phyloP scores from a whole-genome alignment of 1,140 invertebrate species.

The Medauroidea extradentata region DNA sequence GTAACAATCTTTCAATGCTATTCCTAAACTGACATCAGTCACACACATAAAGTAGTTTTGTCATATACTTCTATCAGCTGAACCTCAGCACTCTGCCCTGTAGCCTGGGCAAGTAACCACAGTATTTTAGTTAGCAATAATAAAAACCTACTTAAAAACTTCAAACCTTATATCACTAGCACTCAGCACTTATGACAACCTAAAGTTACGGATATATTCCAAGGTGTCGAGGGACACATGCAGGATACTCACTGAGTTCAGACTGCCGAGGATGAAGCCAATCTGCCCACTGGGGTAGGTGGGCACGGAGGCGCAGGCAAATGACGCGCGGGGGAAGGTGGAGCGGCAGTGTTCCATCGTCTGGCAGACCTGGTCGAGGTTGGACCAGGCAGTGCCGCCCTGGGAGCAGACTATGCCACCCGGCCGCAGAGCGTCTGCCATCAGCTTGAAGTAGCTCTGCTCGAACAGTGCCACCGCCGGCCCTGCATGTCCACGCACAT shows the following conservation, averaged over 20 bases:
- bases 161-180: no score
- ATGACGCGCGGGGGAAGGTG: conserved; percentile 69
- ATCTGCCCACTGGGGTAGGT: conserved; percentile 96
- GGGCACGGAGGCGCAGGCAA: conserved; percentile 80
- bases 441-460: conserved; percentile 82
- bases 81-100: no score
- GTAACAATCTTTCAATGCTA: no score
- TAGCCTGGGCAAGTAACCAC: no score
- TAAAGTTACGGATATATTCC: no score
- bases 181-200: no score
- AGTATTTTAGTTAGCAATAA: no score
- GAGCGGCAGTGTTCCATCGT: conserved; percentile 69
- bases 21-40: no score
- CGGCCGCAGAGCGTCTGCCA: conserved; percentile 76
- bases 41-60: no score
- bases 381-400: conserved; percentile 89
- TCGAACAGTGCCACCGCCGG: conserved; percentile 63
- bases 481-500: no score
- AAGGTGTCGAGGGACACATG: background rate
- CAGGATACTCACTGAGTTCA: conserved; percentile 46
- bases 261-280: conserved; percentile 82
- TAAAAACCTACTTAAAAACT: no score
- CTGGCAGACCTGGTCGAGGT: conserved; percentile 69
- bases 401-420: conserved; percentile 90
- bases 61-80: no score